Percentiles rank a stretch among this genome's conserved stretches.
Evolutionary conservation across 2,888 invertebrate species (phyloP).

Genomic region (Acleris laterana): DNA sequence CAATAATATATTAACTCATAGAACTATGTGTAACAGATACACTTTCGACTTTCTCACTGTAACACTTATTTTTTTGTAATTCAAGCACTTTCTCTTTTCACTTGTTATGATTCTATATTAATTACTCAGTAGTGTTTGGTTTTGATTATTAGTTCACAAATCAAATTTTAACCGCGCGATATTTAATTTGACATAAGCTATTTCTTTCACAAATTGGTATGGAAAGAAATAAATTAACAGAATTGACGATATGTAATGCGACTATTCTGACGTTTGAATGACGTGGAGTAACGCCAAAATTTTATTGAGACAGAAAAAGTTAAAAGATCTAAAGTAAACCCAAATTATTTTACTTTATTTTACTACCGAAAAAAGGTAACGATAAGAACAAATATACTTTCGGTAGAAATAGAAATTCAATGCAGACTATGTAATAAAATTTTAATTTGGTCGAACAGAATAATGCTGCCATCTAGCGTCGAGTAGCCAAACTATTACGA

Average conservation of each 20-base stretch:
- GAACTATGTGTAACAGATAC: neutral
- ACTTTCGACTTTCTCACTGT: neutral
- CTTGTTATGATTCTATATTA: neutral
- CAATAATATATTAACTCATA: neutral
- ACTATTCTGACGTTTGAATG: constrained; percentile 44
- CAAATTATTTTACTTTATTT: too few relatives aligned
- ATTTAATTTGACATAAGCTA: constrained; percentile 64
- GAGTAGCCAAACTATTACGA: constrained; percentile 48
- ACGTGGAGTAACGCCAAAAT: constrained; percentile 3
- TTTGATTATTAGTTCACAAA: constrained; percentile 22
- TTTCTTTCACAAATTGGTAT: constrained; percentile 55
- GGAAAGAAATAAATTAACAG: constrained; percentile 45
- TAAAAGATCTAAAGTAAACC: too few relatives aligned
- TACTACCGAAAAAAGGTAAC: too few relatives aligned
- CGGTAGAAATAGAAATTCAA: too few relatives aligned
- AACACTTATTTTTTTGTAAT: neutral
- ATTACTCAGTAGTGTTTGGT: constrained; percentile 10
- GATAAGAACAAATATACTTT: too few relatives aligned
- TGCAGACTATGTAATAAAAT: too few relatives aligned
- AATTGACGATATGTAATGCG: constrained; percentile 62
- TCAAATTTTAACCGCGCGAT: constrained; percentile 53
- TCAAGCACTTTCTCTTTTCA: neutral
- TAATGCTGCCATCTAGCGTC: constrained; percentile 51
- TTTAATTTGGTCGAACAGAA: neutral
- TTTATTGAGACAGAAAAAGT: neutral